Percentiles rank a stretch among this genome's conserved stretches.
These are phyloP conservation scores for Polyommatus iphigenia DNA, from an alignment of 2,888 invertebrate species.

Conservation along the genomic window DNA sequence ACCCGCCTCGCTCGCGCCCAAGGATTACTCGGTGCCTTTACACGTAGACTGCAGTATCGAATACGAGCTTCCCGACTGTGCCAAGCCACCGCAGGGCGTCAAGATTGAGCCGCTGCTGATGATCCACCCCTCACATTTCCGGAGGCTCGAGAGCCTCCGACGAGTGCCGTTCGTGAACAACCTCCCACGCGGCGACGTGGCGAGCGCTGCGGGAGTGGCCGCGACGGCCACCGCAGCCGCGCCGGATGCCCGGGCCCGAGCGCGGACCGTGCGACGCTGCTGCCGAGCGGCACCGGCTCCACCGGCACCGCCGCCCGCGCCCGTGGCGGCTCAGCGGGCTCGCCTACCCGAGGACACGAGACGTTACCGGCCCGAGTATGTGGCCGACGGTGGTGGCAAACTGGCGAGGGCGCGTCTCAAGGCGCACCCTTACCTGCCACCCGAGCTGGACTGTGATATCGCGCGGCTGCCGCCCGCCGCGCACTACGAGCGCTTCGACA, in stretches of 20 bases:
- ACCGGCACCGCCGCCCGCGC: conserved; percentile 51
- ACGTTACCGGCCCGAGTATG: conserved; percentile 48
- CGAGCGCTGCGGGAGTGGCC: conserved; percentile 52
- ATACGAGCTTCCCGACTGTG: conserved; percentile 94
- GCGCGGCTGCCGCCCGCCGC: conserved; percentile 65
- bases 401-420: conserved; percentile 48
- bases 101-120: conserved; percentile 91
- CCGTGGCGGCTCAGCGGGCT: conserved; percentile 52
- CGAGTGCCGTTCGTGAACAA: conserved; percentile 92
- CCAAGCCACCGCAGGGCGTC: conserved; percentile 91
- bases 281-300: conserved; percentile 49
- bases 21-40: conserved; percentile 92
- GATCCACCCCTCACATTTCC: conserved; percentile 94
- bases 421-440: conserved; percentile 53
- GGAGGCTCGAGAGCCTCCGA: conserved; percentile 91
- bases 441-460: conserved; percentile 69
- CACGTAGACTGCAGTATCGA: conserved; percentile 95
- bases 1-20: conserved; percentile 80
- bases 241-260: conserved; percentile 50
- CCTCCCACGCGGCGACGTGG: conserved; percentile 82
- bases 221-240: conserved; percentile 46
- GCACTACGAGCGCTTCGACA: conserved; percentile 75
- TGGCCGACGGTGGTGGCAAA: conserved; percentile 46
- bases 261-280: conserved; percentile 48
- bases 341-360: conserved; percentile 41